Evolutionary conservation across 2,888 invertebrate species (phyloP), one percentile per base, ranked within the genome.

Genomic region (Selenia dentaria): DNA sequence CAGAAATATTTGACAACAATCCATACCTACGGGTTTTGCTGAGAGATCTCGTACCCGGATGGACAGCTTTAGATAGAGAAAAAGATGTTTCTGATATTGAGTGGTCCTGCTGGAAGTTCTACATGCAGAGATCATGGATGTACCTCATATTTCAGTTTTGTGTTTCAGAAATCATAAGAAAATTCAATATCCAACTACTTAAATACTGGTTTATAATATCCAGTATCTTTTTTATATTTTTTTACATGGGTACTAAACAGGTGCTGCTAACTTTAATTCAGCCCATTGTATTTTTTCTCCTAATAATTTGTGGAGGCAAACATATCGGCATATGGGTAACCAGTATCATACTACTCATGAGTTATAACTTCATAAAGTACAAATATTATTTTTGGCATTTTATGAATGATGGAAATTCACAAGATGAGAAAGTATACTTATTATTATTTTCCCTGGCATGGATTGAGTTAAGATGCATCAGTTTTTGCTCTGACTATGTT

Each of bases 391-490:
- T 92, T 67, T 87, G 91, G 75, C 54, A 74, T 46, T 83, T 88
- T 47, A 72, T 92, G 67, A 79, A 84, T 26, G 80, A 82, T 64
- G 66, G 85, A 34, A 69, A 72, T 45, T 62, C 92, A 16, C 74
- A 81, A 40, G 91, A 92, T 62, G 92, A 92, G 55, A 84, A 91
- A 55, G 84, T 92, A 24, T 92, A 91, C 62, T 71, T 94, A 53
- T 66, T 93, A 37, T 82, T 92, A 45, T 83, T 92, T 48, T 83
- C 91, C 24, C 72, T 93, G 58, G 94, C 94, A 51, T 96, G 95
- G 96, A 94, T 93, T 68, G 93, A 93, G 76, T 84, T 94, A 59
- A 93, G 95, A 66, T 95, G 96, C 61, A 93, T 96, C 25, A 96
- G 96, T 76, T 96, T 92, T 75, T 93, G 92, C 59, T 83, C 95